Percentiles rank a stretch among this genome's conserved stretches.
Evolutionary conservation across 2,888 invertebrate genomes (phyloP).

Genomic region (Chymomyza caudatula): DNA sequence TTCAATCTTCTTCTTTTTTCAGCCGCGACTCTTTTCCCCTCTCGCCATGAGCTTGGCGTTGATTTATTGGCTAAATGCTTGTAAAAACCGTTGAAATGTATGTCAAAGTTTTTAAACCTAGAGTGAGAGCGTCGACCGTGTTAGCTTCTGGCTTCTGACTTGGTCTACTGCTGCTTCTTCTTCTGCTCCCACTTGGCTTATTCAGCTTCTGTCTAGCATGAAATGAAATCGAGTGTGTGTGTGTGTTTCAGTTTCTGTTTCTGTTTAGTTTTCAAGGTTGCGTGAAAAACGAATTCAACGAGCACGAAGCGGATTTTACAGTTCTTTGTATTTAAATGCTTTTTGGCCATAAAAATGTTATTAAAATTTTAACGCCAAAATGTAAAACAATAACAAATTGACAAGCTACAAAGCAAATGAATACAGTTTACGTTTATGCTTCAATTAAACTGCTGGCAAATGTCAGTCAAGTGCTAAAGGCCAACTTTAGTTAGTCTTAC

Average conservation of each 20-base stretch:
- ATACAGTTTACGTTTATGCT: neutral
- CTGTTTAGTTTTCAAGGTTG: slow-evolving; percentile 52
- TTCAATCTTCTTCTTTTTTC: slow-evolving; percentile 41
- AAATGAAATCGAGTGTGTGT: slow-evolving; percentile 14
- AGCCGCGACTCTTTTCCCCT: neutral
- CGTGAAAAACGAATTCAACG: slow-evolving; percentile 9
- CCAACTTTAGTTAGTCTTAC: neutral
- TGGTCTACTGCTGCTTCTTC: slow-evolving; percentile 48
- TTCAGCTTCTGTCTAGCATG: neutral
- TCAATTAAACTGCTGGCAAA: neutral
- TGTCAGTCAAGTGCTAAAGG: neutral
- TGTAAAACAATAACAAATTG: slow-evolving; percentile 10
- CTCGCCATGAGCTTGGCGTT: slow-evolving; percentile 45
- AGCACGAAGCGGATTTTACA: slow-evolving; percentile 53
- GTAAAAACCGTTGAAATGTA: slow-evolving; percentile 72
- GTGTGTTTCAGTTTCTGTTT: neutral
- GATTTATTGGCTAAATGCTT: slow-evolving; percentile 71
- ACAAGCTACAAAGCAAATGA: neutral
- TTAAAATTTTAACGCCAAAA: slow-evolving; percentile 31
- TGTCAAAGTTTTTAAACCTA: slow-evolving; percentile 60
- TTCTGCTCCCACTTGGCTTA: slow-evolving; percentile 1
- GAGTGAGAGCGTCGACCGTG: slow-evolving; percentile 1
- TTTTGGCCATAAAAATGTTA: slow-evolving; percentile 52
- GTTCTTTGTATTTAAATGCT: slow-evolving; percentile 60
- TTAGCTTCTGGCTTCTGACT: slow-evolving; percentile 37